Conservation (phyloP, 2,888 invertebrate genomes). For the Aphodius granarius region DNA sequence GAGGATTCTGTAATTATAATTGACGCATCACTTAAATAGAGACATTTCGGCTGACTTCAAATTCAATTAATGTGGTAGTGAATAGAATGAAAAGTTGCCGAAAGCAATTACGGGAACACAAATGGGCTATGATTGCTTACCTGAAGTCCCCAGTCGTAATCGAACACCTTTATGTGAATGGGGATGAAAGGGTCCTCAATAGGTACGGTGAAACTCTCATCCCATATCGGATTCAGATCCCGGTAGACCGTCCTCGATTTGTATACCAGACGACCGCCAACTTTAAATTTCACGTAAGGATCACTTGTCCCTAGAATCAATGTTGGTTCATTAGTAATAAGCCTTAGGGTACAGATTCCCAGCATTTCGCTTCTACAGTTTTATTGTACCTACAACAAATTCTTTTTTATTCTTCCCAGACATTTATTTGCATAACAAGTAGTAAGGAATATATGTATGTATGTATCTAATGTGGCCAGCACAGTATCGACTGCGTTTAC, state of each 20-base stretch:
- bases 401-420: no score
- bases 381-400: no score
- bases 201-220: slow-evolving; percentile 91
- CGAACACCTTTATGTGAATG: slow-evolving; percentile 90
- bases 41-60: not conserved
- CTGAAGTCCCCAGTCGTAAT: slow-evolving; percentile 93
- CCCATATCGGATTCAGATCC: slow-evolving; percentile 97
- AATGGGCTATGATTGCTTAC: slow-evolving; percentile 35
- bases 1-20: no score
- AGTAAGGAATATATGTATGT: no score
- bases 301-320: slow-evolving; percentile 81
- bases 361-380: no score
- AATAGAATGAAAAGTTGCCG: not conserved
- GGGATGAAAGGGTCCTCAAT: slow-evolving; percentile 89
- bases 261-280: slow-evolving; percentile 82
- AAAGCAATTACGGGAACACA: not conserved
- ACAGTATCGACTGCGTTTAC: no score
- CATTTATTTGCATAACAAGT: no score
- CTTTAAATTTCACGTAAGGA: slow-evolving; percentile 96
- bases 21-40: not conserved
- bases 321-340: not conserved
- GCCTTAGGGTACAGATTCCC: no score
- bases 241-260: slow-evolving; percentile 94
- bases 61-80: not conserved
- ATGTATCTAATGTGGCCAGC: no score